Base-by-base conservation (phyloP, 2,888 invertebrate genomes). In the Callyntrura sp. region DNA sequence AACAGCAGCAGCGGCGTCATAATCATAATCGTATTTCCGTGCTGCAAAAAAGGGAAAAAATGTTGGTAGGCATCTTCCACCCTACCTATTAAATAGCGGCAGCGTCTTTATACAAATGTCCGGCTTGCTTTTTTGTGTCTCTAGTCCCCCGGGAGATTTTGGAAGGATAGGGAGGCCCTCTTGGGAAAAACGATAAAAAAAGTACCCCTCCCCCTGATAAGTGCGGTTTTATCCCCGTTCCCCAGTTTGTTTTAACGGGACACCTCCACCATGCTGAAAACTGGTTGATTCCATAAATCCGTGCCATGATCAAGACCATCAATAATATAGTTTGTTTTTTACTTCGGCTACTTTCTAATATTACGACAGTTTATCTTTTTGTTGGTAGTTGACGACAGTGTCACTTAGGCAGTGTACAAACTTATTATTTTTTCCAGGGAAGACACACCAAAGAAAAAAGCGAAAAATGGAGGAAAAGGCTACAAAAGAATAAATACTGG, bases 1-100 rank as follows among this genome's bases (percentile, higher is more conserved):
- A 55, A 48, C 2, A 23, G 25, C 25, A 55, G 25, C 25, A 55
- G 51, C 55, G n/a, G 43, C 43, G 28, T 78, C 51, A 78, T 86
- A 79, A 86, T 86, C 86, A 86, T 86, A 86, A 86, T 79, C 68
- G 86, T 79, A 68, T 86, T 86, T 86, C 68, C 86, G 79, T 79
- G 68, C 65, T 62, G 23, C 73, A 73, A 23, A 70, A 35, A 78
- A 70, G 28, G 12, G 12, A 14, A 51, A 51, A n/a, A n/a, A n/a
- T 51, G n/a, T 12, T 5, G 51, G 14, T 11, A n/a, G 12, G 51
- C 51, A 51, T 45, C 11, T 78, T 48, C 51, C 9, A 78, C 23
- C 2, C 6, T 35, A 35, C 35, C 6, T 35, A 35, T 35, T 35
- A 35, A 35, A 6, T 35, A 35, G 35, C 43, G 11, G n/a, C 4